These are phyloP conservation scores for Podarcis raffonei DNA, from an alignment of 2,113 vertebrate genomes.

Conservation along the genomic window DNA sequence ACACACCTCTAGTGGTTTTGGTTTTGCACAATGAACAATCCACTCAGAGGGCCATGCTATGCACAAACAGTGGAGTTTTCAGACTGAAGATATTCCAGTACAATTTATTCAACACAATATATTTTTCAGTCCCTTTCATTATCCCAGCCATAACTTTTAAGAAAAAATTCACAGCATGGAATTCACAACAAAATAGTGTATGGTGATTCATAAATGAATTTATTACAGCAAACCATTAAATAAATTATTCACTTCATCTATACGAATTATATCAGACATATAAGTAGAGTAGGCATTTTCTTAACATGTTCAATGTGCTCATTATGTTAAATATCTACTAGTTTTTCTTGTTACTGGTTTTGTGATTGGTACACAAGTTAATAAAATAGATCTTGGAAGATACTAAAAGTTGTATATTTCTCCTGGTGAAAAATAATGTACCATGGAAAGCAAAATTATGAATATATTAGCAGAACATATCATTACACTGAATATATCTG, in stretches of 20 bases:
- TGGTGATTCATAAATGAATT: not conserved
- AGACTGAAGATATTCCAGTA: not conserved
- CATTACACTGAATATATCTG: not conserved
- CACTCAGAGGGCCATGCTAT: not conserved
- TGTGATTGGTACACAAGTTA: too few species aligned
- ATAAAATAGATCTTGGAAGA: too few species aligned
- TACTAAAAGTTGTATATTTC: not conserved
- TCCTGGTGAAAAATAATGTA: not conserved
- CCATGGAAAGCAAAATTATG: not conserved
- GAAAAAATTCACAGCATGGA: not conserved
- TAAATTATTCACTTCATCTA: not conserved
- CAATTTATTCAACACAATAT: not conserved
- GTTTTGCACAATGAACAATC: not conserved
- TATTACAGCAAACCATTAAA: not conserved
- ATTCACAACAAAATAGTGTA: not conserved
- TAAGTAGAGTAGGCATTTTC: not conserved
- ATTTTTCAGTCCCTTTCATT: not conserved
- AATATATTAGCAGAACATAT: constrained; percentile 18
- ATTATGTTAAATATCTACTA: not conserved
- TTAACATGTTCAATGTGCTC: not conserved
- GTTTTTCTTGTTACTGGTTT: not conserved
- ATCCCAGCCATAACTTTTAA: not conserved
- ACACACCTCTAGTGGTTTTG: not conserved
- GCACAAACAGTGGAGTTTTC: not conserved
- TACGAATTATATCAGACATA: not conserved